phyloP scores from a whole-genome alignment of 2,888 invertebrate species.

The Tiphia femorata region DNA sequence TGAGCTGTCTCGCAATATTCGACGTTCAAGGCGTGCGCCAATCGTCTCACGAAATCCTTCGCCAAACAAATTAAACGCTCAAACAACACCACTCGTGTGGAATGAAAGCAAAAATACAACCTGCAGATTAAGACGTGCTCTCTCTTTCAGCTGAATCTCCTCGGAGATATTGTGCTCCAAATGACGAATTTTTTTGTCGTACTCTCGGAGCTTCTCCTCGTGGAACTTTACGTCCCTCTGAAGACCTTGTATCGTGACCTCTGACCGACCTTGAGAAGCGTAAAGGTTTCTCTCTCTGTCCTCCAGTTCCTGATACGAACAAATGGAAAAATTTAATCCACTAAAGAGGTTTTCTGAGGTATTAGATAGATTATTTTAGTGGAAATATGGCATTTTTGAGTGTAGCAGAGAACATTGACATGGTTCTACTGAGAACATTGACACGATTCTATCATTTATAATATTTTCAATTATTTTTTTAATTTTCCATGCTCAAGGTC shows the following conservation, averaged over 20 bases:
- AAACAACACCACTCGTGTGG: neutral
- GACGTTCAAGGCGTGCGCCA: slow-evolving; percentile 80
- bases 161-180: slow-evolving; percentile 80
- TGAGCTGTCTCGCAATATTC: slow-evolving; percentile 79
- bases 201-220: slow-evolving; percentile 83
- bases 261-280: slow-evolving; percentile 74
- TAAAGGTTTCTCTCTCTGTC: slow-evolving; percentile 82
- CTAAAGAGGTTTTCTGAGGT: too few species aligned
- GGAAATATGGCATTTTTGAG: too few species aligned
- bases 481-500: too few species aligned
- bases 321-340: too few species aligned
- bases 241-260: slow-evolving; percentile 80
- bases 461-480: too few species aligned
- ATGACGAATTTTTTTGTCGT: slow-evolving; percentile 80
- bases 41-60: slow-evolving; percentile 80
- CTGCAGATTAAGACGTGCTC: slow-evolving; percentile 71
- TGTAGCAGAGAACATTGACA: too few species aligned
- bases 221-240: slow-evolving; percentile 81
- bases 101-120: too few species aligned
- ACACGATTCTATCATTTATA: too few species aligned
- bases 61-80: too few species aligned
- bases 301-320: slow-evolving; percentile 78
- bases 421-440: too few species aligned
- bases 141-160: slow-evolving; percentile 83
- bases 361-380: too few species aligned